Percentiles rank a stretch among this genome's conserved stretches.
phyloP scores from a whole-genome alignment of 2,888 invertebrate species.

The Watsonalla cultraria region DNA sequence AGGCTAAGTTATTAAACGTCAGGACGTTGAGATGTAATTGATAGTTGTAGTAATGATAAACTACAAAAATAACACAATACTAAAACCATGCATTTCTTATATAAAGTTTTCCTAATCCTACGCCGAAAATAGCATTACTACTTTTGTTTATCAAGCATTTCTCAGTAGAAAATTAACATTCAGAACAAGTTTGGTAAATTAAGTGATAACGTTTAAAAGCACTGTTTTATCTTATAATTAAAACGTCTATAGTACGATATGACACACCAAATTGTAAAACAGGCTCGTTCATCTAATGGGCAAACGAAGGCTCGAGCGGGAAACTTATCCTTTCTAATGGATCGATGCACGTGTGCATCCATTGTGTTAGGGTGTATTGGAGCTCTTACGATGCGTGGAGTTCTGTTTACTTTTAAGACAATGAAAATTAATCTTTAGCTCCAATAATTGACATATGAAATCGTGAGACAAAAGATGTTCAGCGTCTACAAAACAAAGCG shows the following conservation, averaged over 20 bases:
- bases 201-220: no score
- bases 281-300: slow-evolving; percentile 40
- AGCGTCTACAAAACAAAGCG: background rate
- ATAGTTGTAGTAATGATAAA: no score
- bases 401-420: slow-evolving; percentile 28
- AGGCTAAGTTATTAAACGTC: background rate
- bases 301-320: slow-evolving; percentile 44
- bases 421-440: slow-evolving; percentile 14
- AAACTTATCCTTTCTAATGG: slow-evolving; percentile 73
- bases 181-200: no score
- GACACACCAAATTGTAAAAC: slow-evolving; percentile 34
- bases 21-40: no score
- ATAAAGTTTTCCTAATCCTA: no score
- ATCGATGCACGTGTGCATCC: slow-evolving; percentile 46
- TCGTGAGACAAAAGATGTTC: background rate
- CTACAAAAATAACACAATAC: no score
- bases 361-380: slow-evolving; percentile 34
- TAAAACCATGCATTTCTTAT: no score
- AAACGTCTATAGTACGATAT: background rate
- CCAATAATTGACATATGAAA: background rate
- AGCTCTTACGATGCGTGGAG: background rate
- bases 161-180: no score
- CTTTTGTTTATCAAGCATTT: no score
- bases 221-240: background rate
- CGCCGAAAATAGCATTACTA: no score